Evolutionary conservation across 1,140 invertebrate genomes (phyloP), one percentile per base, ranked within the genome.

Genomic region (Pantala flavescens): DNA sequence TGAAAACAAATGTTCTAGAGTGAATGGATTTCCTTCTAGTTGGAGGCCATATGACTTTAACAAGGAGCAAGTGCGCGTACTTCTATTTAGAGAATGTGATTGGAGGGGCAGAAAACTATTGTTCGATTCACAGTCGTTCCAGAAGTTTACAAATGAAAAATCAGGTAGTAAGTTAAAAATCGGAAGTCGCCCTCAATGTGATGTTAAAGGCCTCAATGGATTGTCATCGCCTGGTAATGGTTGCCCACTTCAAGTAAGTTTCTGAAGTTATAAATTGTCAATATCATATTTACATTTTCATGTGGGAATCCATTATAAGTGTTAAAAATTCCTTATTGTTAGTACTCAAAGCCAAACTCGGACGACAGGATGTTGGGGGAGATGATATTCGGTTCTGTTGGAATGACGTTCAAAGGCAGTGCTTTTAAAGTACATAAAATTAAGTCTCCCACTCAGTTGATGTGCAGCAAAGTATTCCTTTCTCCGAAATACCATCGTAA

Each of bases 331-430:
- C 14, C 81, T 63, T 21, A 63, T 63, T 63, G 3, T 7, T 12
- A 63, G 49, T 21, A 80, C 72, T 76, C 79, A 24, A 79, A 81
- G 72, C 82, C 84, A n/a, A 82, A 86, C 77, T 84, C 88, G 71
- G 93, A 95, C 82, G 87, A 90, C 19, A 88, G 86, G 75, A 84
- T 89, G 43, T 83, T 96, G 77, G 91, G 92, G 77, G 94, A 96
- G 86, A 93, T 96, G 90, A 90, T 95, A 78, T 96, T 96, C 82
- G 94, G 94, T 3, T 90, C 92, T 3, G 91, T 93, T 36, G 90
- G 92, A 0, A 92, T 96, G 89, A 91, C 91, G 76, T 94, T 89
- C 82, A 88, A 89, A 79, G 93, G 92, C 71, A 88, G 91, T 10
- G 90, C 91, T n/a, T 85, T 93, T 43, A 95, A 95, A 81, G 83